phyloP scores from a whole-genome alignment of 1,140 invertebrate species.

The Ceratosolen solmsi region DNA sequence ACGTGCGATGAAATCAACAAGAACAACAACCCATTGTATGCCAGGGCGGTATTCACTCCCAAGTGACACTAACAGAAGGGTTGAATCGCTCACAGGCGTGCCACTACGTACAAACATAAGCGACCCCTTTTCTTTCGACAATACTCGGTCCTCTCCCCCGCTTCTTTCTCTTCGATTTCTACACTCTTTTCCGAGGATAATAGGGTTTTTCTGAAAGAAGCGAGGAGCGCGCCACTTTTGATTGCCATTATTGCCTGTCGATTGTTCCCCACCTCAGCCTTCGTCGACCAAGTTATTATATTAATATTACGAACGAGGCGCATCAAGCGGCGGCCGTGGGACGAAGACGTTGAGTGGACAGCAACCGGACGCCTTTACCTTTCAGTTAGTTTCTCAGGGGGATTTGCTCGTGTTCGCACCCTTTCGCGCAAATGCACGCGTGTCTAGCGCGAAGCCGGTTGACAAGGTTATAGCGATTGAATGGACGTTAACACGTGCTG shows the following conservation, averaged over 20 bases:
- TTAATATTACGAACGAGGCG: constrained; percentile 68
- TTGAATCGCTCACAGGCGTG: constrained; percentile 60
- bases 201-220: constrained; percentile 60
- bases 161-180: constrained; percentile 29
- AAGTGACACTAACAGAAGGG: constrained; percentile 72
- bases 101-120: background rate
- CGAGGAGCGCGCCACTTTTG: constrained; percentile 59
- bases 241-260: constrained; percentile 73
- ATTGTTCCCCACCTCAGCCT: constrained; percentile 58
- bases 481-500: constrained; percentile 14
- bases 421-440: background rate
- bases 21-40: constrained; percentile 69
- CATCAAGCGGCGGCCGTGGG: constrained; percentile 11
- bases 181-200: constrained; percentile 17
- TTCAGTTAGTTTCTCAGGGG: constrained; percentile 63
- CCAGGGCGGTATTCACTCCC: constrained; percentile 60
- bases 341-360: background rate
- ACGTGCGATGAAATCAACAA: constrained; percentile 74
- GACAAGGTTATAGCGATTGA: constrained; percentile 41
- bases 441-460: constrained; percentile 21
- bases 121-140: constrained; percentile 40
- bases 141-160: background rate
- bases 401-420: constrained; percentile 47
- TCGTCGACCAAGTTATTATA: constrained; percentile 69
- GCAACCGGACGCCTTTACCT: constrained; percentile 55